These are phyloP conservation scores for Oncorhynchus kisutch DNA, from an alignment of 2,113 vertebrate genomes.

Conservation along the genomic window DNA sequence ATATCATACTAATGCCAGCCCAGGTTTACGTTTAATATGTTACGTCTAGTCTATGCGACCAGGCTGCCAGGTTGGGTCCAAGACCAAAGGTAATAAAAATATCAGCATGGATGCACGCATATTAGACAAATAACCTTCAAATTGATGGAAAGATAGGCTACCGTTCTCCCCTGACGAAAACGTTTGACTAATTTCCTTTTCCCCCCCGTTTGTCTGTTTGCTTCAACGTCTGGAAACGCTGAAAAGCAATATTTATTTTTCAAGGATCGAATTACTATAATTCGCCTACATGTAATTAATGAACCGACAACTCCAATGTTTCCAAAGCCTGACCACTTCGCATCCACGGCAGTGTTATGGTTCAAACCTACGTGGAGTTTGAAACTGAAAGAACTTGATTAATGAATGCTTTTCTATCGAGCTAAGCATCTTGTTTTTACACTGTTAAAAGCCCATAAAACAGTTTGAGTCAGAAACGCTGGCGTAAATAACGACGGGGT, in stretches of 20 bases:
- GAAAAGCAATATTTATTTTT: conserved; percentile 25
- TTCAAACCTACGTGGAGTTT: not conserved
- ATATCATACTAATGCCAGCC: too few relatives aligned
- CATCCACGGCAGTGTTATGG: conserved; percentile 6
- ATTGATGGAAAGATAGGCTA: not conserved
- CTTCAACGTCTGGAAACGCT: conserved; percentile 24
- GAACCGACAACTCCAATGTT: conserved; percentile 24
- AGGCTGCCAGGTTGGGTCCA: not conserved
- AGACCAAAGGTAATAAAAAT: not conserved
- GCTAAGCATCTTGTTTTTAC: conserved; percentile 21
- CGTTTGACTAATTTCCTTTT: conserved; percentile 35
- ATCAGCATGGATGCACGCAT: not conserved
- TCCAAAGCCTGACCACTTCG: conserved; percentile 4
- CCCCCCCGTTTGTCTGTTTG: conserved; percentile 12
- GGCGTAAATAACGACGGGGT: not conserved
- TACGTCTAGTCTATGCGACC: too few relatives aligned
- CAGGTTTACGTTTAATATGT: too few relatives aligned
- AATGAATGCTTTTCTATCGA: conserved; percentile 2
- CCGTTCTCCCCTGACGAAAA: conserved; percentile 13
- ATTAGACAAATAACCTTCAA: not conserved
- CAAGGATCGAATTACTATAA: conserved; percentile 23
- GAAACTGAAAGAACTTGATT: conserved; percentile 36
- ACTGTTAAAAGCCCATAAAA: conserved; percentile 1
- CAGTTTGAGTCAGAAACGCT: not conserved
- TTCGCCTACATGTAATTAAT: conserved; percentile 27